phyloP scores from a whole-genome alignment of 2,888 invertebrate genomes.

The Corbicula japonica region DNA sequence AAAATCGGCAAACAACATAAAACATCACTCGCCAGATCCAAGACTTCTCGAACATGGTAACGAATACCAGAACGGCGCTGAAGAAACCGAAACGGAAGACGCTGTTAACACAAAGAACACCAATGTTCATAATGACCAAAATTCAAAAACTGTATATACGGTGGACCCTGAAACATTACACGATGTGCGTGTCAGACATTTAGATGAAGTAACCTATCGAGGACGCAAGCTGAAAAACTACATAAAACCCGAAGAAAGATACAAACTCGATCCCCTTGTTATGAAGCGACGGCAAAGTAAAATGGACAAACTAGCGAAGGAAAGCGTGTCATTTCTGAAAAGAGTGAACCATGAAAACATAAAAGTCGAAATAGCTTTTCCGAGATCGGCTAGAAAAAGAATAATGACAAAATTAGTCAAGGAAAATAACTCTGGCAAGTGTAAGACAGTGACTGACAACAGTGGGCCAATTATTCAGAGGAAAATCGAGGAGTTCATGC shows the following conservation, averaged over 20 bases:
- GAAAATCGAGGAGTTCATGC: constrained; percentile 64
- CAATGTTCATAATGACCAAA: not conserved
- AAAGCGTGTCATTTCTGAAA: constrained; percentile 58
- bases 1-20: not conserved
- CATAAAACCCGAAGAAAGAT: constrained; percentile 68
- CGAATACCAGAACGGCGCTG: not conserved
- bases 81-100: not conserved
- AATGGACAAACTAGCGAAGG: constrained; percentile 67
- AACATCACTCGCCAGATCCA: not conserved
- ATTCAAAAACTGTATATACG: not conserved
- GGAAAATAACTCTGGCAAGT: constrained; percentile 54
- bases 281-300: constrained; percentile 64
- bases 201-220: constrained; percentile 42
- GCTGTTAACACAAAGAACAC: constrained; percentile 2
- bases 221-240: constrained; percentile 65
- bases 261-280: constrained; percentile 69
- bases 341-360: constrained; percentile 64
- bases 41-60: not conserved
- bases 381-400: constrained; percentile 62
- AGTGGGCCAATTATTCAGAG: constrained; percentile 44
- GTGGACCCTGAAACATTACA: constrained; percentile 37
- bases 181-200: constrained; percentile 11
- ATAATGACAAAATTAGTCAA: constrained; percentile 64
- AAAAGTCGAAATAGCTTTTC: constrained; percentile 65
- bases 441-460: constrained; percentile 17